Percentiles rank a stretch among this genome's conserved stretches.
Evolutionary conservation across 2,797 vertebrate genomes (phyloP).

Genomic region (Diglossa cyanea): DNA sequence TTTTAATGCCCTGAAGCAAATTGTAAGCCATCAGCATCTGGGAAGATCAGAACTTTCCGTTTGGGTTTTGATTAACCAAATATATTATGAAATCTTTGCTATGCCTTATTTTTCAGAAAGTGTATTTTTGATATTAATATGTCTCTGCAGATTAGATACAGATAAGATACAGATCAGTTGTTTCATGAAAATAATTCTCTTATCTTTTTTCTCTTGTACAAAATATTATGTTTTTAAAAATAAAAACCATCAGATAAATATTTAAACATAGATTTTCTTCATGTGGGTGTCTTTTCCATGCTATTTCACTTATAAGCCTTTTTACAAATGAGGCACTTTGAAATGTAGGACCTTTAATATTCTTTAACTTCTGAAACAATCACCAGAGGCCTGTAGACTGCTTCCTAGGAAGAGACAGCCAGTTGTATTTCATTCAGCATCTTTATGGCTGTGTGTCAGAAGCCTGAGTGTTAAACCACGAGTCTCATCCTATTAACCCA

Average conservation of each 20-base stretch:
- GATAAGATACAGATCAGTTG: conserved; percentile 47
- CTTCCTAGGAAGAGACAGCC: conserved; percentile 39
- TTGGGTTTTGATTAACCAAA: conserved; percentile 57
- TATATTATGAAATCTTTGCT: conserved; percentile 58
- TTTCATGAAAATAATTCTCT: conserved; percentile 55
- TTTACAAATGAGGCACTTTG: conserved; percentile 36
- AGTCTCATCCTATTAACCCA: conserved; percentile 71
- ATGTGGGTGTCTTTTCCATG: neutral
- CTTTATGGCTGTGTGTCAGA: conserved; percentile 66
- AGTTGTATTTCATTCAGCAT: conserved; percentile 64
- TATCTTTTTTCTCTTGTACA: conserved; percentile 41
- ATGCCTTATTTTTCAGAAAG: conserved; percentile 31
- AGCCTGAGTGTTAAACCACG: conserved; percentile 56
- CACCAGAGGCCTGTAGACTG: conserved; percentile 38
- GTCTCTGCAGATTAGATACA: conserved; percentile 34
- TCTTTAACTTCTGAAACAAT: conserved; percentile 66
- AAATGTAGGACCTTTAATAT: conserved; percentile 45
- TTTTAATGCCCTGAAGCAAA: conserved; percentile 43
- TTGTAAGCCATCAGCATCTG: conserved; percentile 39
- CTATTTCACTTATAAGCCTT: conserved; percentile 42
- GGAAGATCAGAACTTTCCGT: conserved; percentile 46
- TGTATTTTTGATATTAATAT: conserved; percentile 58
- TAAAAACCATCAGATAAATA: conserved; percentile 61
- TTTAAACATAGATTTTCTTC: conserved; percentile 58
- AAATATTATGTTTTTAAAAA: conserved; percentile 49